These are phyloP conservation scores for Bubalus kerabau DNA, from an alignment of 2,113 vertebrate genomes.

Conservation along the genomic window DNA sequence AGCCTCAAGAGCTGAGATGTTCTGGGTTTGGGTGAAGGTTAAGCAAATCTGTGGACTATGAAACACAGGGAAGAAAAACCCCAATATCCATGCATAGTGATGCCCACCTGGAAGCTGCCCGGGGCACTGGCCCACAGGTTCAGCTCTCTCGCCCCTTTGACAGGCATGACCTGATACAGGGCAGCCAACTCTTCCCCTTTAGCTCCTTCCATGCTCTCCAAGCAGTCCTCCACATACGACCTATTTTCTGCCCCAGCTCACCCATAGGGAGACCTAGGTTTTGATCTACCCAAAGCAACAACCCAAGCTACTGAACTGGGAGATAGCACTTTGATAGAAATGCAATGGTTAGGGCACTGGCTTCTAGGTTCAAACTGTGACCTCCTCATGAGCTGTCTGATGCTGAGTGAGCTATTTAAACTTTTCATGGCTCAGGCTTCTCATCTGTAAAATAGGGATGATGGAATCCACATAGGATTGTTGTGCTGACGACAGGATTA, in stretches of 20 bases:
- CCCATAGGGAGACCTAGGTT: not conserved
- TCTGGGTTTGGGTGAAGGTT: not conserved
- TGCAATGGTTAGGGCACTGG: not conserved
- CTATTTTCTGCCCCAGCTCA: not conserved
- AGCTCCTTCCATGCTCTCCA: not conserved
- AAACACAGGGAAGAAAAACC: not conserved
- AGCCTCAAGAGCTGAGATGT: not conserved
- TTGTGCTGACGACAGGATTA: not conserved
- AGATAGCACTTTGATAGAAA: not conserved
- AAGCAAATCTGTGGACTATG: not conserved
- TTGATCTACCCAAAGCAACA: not conserved
- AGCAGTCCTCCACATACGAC: not conserved
- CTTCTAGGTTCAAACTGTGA: not conserved
- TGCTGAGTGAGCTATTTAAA: not conserved
- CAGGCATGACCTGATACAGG: not conserved
- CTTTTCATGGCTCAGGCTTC: not conserved
- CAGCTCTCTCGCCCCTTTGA: not conserved
- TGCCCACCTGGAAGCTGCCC: not conserved
- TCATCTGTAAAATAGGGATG: not conserved
- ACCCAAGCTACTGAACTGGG: not conserved
- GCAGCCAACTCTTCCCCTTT: not conserved
- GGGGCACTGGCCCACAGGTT: not conserved
- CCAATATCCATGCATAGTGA: too few species aligned
- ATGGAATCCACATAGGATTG: not conserved
- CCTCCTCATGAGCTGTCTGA: not conserved